A percentile compares a stretch with the other conserved stretches of the same genome.
These are phyloP conservation scores for Poeciliopsis turneri DNA, from an alignment of 2,797 vertebrate genomes.

Conservation along the genomic window DNA sequence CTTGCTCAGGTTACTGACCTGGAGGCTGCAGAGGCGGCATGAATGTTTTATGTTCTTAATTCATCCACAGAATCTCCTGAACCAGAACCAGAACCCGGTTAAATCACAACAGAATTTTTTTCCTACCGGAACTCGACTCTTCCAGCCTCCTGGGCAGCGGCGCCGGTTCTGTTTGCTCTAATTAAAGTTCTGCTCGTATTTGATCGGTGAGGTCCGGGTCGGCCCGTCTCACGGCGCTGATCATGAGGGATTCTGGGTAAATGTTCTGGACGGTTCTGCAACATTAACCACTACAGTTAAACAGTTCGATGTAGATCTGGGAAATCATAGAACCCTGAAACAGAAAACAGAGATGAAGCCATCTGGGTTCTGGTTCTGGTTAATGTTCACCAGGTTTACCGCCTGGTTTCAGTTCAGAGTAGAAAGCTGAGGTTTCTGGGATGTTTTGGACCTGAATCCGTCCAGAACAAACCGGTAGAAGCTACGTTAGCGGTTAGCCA, in stretches of 20 bases:
- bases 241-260: neutral
- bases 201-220: neutral
- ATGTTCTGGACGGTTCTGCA: neutral
- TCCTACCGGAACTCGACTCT: neutral
- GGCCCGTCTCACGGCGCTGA: neutral
- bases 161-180: neutral
- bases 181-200: neutral
- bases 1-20: too few species aligned
- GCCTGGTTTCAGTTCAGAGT: neutral
- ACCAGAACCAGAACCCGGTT: neutral
- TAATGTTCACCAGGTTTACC: neutral
- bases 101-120: neutral
- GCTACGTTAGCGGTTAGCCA: too few species aligned
- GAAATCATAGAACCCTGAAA: neutral
- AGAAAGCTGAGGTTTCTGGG: neutral
- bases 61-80: neutral
- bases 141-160: neutral
- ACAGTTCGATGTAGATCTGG: neutral
- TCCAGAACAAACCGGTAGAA: neutral
- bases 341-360: too few species aligned
- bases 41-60: neutral
- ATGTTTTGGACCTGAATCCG: neutral
- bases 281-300: neutral
- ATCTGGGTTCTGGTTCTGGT: too few species aligned
- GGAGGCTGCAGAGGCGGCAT: too few species aligned